Evolutionary conservation across 2,888 invertebrate genomes (phyloP).

Genomic region (Cataglyphis rosenhaueri): DNA sequence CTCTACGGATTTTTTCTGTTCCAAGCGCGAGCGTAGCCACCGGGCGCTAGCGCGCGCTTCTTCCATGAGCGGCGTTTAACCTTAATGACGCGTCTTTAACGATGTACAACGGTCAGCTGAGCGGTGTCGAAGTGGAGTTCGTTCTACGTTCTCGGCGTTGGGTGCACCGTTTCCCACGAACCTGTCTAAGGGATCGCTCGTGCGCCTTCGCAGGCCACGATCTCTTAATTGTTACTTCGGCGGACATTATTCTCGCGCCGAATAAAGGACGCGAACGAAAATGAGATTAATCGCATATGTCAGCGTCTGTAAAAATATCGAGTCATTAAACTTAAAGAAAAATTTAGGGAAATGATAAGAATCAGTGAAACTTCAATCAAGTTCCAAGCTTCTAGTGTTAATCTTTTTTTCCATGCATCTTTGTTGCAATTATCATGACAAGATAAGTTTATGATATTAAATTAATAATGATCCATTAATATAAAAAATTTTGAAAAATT

Average conservation of each 20-base stretch:
- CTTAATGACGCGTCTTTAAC: conserved; percentile 85
- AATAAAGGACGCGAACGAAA: neutral
- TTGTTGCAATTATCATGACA: neutral
- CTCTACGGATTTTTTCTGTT: conserved; percentile 65
- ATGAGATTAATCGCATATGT: conserved; percentile 23
- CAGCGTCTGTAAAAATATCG: neutral
- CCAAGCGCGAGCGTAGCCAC: conserved; percentile 68
- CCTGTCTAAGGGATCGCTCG: conserved; percentile 68
- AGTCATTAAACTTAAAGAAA: neutral
- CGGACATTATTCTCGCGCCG: conserved; percentile 45
- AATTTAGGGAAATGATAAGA: neutral
- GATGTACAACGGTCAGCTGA: conserved; percentile 79
- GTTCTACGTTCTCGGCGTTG: conserved; percentile 70
- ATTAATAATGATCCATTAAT: neutral
- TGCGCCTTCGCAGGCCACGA: conserved; percentile 70
- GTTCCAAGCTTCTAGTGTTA: neutral
- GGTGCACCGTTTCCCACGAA: conserved; percentile 84
- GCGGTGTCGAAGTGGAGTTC: conserved; percentile 64
- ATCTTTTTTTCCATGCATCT: neutral
- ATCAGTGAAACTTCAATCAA: neutral
- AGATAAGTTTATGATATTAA: neutral
- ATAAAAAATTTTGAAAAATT: neutral
- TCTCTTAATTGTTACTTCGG: conserved; percentile 79
- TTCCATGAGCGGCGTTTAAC: conserved; percentile 79
- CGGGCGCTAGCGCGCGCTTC: conserved; percentile 74